Base-by-base conservation (phyloP, 1,140 invertebrate species). In the Formica exsecta region DNA sequence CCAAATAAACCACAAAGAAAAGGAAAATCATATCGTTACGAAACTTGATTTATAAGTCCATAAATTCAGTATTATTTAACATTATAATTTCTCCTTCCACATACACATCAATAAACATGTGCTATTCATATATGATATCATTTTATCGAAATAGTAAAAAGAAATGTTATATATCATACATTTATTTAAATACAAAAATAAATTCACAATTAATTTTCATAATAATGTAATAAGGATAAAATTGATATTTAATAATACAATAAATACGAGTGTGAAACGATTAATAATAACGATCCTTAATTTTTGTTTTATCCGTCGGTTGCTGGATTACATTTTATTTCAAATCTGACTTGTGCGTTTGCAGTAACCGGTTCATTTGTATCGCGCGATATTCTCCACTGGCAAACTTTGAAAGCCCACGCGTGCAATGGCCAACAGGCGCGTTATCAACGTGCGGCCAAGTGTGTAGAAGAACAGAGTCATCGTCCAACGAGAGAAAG, bases 401-500 rank as follows among this genome's bases (percentile, higher is more conserved):
- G 48, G n/a, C 66, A n/a, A 25, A 41, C 3, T 16, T 25, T 59
- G 51, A 81, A 71, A 81, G 11, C 66, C 38, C 51, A 25, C 48
- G 44, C 74, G 41, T 22, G 75, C 75, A 48, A 77, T 29, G 25
- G 19, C 7, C 29, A 54, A n/a, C 68, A 38, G 11, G 36, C 77
- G 29, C 32, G 51, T 81, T 81, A 71, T 81, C 77, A 70, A 57
- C 77, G 32, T 1, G 64, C 41, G n/a, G 29, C 48, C 36, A 41
- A 44, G n/a, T 57, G n/a, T 57, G 36, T 19, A 38, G 6, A 59
- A 57, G 76, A 87, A 77, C 65, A 79, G 71, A 85, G 29, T 68
- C 65, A 57, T 89, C 76, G 87, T 81, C 41, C 71, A 44, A 59
- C 61, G 41, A 19, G 38, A 85, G 54, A 65, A 70, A 61, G 32